Evolutionary conservation across 1,140 invertebrate species (phyloP), one percentile per base, ranked within the genome.

Genomic region (Calephelis virginiensis): DNA sequence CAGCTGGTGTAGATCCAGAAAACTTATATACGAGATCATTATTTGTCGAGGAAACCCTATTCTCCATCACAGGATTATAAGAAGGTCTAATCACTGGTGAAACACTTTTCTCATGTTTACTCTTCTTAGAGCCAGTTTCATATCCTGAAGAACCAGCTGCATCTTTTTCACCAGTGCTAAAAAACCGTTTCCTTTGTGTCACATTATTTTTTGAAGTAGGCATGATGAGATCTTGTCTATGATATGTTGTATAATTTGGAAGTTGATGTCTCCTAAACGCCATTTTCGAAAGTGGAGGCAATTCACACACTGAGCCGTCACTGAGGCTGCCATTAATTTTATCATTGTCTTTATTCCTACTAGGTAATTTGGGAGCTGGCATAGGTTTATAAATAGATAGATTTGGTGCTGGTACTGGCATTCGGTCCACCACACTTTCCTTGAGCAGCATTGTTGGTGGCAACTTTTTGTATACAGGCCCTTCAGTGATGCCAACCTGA

Each of bases 401-500:
- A 67, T 79, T 82, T 75, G 78, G 67, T 69, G 73, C 75, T 73
- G 80, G 74, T 62, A 77, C 80, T 71, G 80, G 78, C 79, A 81
- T 80, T 77, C 74, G 74, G 70, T 85, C 82, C 82, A 76, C 77
- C 68, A 80, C 83, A 72, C 73, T 74, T 78, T 83, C 83, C 81
- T 75, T 86, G 78, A 81, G 82, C 83, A 81, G 84, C 85, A 82
- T 73, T 77, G 82, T 81, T 77, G 85, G 77, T 83, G 85, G 85
- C 85, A 89, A 85, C 69, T 80, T 89, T 86, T 89, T 88, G 82
- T 78, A 80, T 77, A 82, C 82, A 80, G 86, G 83, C 85, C 83
- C 89, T 86, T 90, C 89, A 89, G 87, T 91, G 89, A 89, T 89
- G 87, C 85, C 86, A 88, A 90, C 89, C 87, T 90, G 87, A 89